A percentile compares a stretch with the other conserved stretches of the same genome.
These are phyloP conservation scores for Mola mola DNA, from an alignment of 2,113 vertebrate genomes.

Conservation along the genomic window DNA sequence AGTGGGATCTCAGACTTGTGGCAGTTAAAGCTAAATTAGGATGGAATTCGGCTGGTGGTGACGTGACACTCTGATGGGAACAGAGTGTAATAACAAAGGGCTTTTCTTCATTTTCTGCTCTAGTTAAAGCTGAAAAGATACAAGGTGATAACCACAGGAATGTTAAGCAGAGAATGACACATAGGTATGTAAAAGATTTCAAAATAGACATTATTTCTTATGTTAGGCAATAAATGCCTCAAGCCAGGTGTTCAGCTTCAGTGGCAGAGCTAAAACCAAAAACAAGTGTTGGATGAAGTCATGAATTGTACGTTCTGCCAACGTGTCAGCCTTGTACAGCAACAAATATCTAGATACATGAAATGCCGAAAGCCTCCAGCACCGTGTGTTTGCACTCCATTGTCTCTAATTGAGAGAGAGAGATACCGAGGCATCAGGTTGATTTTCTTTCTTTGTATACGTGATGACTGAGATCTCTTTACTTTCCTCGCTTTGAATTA, in stretches of 20 bases:
- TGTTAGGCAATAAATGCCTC: conserved; percentile 33
- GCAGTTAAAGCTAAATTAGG: conserved; percentile 41
- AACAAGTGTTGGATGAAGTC: conserved; percentile 38
- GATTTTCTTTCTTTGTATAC: conserved; percentile 26
- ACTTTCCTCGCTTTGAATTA: conserved; percentile 31
- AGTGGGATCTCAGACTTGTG: conserved; percentile 44
- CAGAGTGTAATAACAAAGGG: conserved; percentile 6
- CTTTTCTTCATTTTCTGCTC: conserved; percentile 16
- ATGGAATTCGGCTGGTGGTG: conserved; percentile 17
- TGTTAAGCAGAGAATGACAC: conserved; percentile 5
- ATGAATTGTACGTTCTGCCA: conserved; percentile 16
- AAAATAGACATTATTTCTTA: conserved; percentile 31
- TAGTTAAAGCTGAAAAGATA: conserved; percentile 12
- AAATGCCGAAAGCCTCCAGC: conserved; percentile 15
- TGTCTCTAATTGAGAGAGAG: conserved; percentile 30
- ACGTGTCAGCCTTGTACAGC: conserved; percentile 26
- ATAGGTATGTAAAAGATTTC: conserved; percentile 27
- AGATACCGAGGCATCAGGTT: conserved; percentile 43
- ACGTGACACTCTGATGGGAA: conserved; percentile 32
- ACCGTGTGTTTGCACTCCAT: not conserved
- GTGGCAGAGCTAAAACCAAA: conserved; percentile 41
- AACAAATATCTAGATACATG: conserved; percentile 25
- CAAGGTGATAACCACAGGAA: conserved; percentile 27
- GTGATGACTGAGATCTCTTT: conserved; percentile 42
- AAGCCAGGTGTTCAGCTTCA: conserved; percentile 45